Base-by-base conservation (phyloP, 1,140 invertebrate genomes). In the Drosophila willistoni region DNA sequence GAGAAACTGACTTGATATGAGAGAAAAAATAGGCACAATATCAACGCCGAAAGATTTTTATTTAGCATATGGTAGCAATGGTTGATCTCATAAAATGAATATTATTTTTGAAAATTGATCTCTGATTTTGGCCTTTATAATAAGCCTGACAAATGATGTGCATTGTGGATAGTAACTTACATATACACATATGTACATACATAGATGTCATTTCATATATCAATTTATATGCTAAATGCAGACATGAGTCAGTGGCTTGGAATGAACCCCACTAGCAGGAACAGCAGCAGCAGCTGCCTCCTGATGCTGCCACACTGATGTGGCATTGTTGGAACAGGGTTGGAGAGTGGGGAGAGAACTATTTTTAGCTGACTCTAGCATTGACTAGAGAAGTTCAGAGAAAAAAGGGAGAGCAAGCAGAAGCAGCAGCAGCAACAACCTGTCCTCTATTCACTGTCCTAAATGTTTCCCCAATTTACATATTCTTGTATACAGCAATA, bases 81-180 rank as follows among this genome's bases (percentile, higher is more conserved):
- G 34, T 9, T 12, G 7, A 12, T 9, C 7, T 6, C 34, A 10
- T 10, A 1, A 9, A 12, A 9, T 29, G 17, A 7, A 25, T 55
- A 55, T 29, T 56, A 56, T 56, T 33, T 51, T 51, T 51, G 17
- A 19, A 51, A 22, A 51, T 51, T 51, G 44, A 51, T 51, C 44
- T 51, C 9, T 51, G 44, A 51, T 22, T 51, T 17, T 36, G 36
- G 44, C 10, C 33, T 75, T 74, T 75, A 56, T 68, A 68, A 75
- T 75, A 75, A 75, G 71, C 73, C 73, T 75, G 73, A 74, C 72
- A 75, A 74, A 74, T 67, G 71, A 75, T 64, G 59, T 55, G 56
- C 36, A 19, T 55, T 39, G 36, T 2, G 12, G 51, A 55, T 29
- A 13, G 10, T 39, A 19, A 7, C 12, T 41, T 29, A 29, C 29